Evolutionary conservation across 92 coral and sea anemone genomes (phyloP).

Genomic region (Siderastrea siderea): DNA sequence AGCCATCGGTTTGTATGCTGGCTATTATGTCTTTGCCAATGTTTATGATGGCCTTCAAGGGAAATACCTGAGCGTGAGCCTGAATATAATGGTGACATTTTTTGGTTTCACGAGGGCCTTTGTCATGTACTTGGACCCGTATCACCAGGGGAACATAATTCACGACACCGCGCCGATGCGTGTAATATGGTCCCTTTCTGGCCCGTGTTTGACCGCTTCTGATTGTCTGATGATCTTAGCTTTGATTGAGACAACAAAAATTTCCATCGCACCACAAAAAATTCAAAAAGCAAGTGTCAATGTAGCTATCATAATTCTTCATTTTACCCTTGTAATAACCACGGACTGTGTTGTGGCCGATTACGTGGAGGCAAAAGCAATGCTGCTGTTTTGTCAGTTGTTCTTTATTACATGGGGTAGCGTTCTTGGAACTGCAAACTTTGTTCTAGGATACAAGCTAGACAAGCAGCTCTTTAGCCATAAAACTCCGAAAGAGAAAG

Average conservation of each 20-base stretch:
- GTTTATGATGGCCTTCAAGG: constrained; percentile 72
- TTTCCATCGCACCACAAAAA: constrained; percentile 74
- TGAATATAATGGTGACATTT: constrained; percentile 65
- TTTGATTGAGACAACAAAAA: constrained; percentile 67
- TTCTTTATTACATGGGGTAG: constrained; percentile 78
- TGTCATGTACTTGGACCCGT: constrained; percentile 78
- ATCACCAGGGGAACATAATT: constrained; percentile 80
- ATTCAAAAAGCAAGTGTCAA: constrained; percentile 68
- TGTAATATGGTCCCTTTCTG: constrained; percentile 76
- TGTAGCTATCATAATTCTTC: constrained; percentile 44
- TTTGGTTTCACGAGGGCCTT: constrained; percentile 80
- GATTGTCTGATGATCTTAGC: constrained; percentile 75
- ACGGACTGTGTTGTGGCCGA: constrained; percentile 78
- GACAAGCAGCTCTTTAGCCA: constrained; percentile 70
- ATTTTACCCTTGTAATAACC: constrained; percentile 68
- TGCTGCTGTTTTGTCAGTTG: constrained; percentile 83
- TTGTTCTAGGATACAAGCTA: constrained; percentile 71
- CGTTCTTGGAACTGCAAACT: constrained; percentile 67
- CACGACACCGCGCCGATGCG: constrained; percentile 72
- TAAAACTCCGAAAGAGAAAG: constrained; percentile 55
- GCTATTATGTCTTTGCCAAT: constrained; percentile 68
- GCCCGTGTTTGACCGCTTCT: constrained; percentile 86
- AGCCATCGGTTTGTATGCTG: constrained; percentile 72
- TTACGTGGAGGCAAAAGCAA: constrained; percentile 73
- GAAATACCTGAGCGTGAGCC: constrained; percentile 75